Evolutionary conservation across 2,797 vertebrate species (phyloP).

Genomic region (Aratinga solstitialis): DNA sequence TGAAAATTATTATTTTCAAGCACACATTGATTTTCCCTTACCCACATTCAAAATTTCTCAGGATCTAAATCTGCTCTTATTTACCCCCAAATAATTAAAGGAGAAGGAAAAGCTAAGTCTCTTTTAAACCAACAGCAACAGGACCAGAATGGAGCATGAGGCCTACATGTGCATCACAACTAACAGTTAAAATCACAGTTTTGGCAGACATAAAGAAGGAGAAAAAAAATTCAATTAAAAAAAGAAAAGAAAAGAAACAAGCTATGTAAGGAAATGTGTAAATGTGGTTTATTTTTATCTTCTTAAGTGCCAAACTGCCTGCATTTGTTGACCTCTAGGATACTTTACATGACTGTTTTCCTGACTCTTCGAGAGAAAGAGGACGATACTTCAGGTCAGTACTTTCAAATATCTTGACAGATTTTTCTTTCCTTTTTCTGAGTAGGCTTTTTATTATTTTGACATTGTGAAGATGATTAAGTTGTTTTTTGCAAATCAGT

Average conservation of each 20-base stretch:
- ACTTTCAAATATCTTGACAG: background rate
- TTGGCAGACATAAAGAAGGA: background rate
- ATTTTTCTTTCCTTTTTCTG: background rate
- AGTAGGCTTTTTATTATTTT: background rate
- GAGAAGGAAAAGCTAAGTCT: background rate
- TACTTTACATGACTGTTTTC: background rate
- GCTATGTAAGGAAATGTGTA: background rate
- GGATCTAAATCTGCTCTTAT: background rate
- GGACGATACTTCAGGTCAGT: background rate
- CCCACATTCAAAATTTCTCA: background rate
- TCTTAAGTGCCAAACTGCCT: background rate
- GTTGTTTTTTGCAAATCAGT: background rate
- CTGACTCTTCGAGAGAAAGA: background rate
- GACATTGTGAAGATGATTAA: background rate
- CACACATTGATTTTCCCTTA: background rate
- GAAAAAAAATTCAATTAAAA: background rate
- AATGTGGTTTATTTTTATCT: background rate
- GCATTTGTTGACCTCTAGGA: background rate
- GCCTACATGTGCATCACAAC: background rate
- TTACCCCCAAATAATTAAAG: background rate
- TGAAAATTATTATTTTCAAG: background rate
- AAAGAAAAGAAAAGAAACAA: background rate
- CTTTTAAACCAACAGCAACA: background rate
- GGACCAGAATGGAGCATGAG: background rate
- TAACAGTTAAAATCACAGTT: background rate